These are phyloP conservation scores for Antheraea yamamai DNA, from an alignment of 2,888 invertebrate species.

Conservation along the genomic window DNA sequence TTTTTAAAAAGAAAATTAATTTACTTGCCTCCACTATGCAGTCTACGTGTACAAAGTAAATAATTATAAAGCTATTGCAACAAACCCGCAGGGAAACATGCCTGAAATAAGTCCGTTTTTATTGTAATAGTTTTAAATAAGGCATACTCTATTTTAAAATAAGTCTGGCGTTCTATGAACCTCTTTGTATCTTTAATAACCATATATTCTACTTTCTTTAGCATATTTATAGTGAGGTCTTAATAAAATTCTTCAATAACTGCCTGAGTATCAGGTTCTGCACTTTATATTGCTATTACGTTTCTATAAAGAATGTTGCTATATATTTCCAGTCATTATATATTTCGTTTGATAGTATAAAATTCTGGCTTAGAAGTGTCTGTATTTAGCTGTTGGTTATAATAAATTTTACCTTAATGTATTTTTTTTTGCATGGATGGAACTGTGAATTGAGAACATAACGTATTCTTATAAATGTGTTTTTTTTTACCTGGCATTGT, in stretches of 20 bases:
- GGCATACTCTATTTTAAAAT: not conserved
- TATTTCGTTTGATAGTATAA: too few species aligned
- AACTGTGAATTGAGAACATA: too few species aligned
- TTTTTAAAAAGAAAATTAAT: not conserved
- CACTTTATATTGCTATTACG: too few species aligned
- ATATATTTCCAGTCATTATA: too few species aligned
- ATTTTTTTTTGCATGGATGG: too few species aligned
- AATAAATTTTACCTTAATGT: too few species aligned
- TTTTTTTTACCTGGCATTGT: too few species aligned
- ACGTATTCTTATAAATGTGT: too few species aligned
- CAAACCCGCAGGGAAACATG: not conserved
- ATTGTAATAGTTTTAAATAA: not conserved
- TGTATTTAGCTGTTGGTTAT: too few species aligned
- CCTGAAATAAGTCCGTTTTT: not conserved
- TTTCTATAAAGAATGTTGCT: too few species aligned
- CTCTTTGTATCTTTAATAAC: not conserved
- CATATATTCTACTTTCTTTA: not conserved
- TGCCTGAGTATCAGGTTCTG: too few species aligned
- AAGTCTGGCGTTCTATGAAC: not conserved
- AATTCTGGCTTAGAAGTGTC: too few species aligned
- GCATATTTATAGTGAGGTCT: not conserved
- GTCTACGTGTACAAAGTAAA: not conserved
- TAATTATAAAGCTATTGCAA: not conserved
- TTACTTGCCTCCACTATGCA: not conserved
- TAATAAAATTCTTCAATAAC: not conserved